A percentile compares a stretch with the other conserved stretches of the same genome.
These are phyloP conservation scores for Carcinoscorpius rotundicauda DNA, from an alignment of 1,140 invertebrate species.

Conservation along the genomic window DNA sequence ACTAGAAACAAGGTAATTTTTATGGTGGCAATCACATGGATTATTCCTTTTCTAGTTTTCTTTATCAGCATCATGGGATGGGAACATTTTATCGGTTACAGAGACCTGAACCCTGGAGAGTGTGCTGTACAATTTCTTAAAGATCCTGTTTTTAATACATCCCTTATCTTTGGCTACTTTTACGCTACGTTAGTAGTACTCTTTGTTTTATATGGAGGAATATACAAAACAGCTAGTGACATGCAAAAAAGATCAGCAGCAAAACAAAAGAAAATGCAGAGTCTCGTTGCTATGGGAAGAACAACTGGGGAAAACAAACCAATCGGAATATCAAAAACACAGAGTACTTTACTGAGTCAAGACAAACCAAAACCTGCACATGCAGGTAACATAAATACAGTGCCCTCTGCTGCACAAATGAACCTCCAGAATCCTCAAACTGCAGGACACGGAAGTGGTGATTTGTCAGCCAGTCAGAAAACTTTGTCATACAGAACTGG, in stretches of 20 bases:
- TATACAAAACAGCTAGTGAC: slow-evolving; percentile 94
- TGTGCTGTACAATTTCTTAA: slow-evolving; percentile 97
- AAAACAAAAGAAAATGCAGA: slow-evolving; percentile 86
- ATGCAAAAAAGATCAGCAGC: slow-evolving; percentile 97
- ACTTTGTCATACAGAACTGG: neutral
- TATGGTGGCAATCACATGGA: slow-evolving; percentile 77
- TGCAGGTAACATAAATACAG: neutral
- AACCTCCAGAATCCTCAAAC: neutral
- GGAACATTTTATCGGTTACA: slow-evolving; percentile 90
- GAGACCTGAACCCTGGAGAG: slow-evolving; percentile 70
- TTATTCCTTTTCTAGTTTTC: slow-evolving; percentile 88
- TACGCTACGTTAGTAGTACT: slow-evolving; percentile 90
- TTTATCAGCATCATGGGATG: slow-evolving; percentile 98
- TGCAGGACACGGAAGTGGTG: neutral
- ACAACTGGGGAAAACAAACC: slow-evolving; percentile 49
- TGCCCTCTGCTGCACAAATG: neutral
- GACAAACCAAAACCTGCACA: neutral
- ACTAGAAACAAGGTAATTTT: slow-evolving; percentile 82
- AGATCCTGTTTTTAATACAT: slow-evolving; percentile 93
- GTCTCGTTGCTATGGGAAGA: slow-evolving; percentile 72
- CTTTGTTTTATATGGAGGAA: slow-evolving; percentile 89
- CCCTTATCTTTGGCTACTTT: slow-evolving; percentile 95
- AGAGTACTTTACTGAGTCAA: slow-evolving; percentile 13
- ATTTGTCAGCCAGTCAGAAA: neutral
- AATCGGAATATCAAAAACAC: slow-evolving; percentile 13